phyloP scores from a whole-genome alignment of 2,888 invertebrate genomes.

The Meiosimyza platycephala region DNA sequence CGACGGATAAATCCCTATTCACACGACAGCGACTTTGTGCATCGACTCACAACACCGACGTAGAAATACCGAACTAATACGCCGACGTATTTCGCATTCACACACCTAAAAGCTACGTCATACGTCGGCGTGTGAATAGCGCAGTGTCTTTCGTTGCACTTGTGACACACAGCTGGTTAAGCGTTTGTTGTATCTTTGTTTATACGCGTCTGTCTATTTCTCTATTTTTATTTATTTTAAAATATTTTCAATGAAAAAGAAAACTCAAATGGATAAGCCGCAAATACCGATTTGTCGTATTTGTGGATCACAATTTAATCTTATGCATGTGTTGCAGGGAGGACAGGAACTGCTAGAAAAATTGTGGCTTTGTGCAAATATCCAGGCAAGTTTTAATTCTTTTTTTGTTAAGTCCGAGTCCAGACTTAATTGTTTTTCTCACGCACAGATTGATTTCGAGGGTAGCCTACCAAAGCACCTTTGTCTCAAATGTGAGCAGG shows the following conservation, averaged over 20 bases:
- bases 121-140: too few species aligned
- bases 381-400: slow-evolving; percentile 41
- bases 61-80: too few species aligned
- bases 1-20: too few species aligned
- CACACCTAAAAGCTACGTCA: too few species aligned
- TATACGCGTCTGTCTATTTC: neutral
- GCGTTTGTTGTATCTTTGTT: neutral
- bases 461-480: slow-evolving; percentile 49
- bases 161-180: too few species aligned
- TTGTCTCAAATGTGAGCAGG: slow-evolving; percentile 46
- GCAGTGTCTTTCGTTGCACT: too few species aligned
- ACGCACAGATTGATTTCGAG: slow-evolving; percentile 42
- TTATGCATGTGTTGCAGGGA: slow-evolving; percentile 46
- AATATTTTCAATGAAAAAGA: slow-evolving; percentile 11
- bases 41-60: too few species aligned
- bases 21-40: too few species aligned
- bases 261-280: slow-evolving; percentile 12
- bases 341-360: slow-evolving; percentile 47
- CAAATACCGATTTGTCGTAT: slow-evolving; percentile 47
- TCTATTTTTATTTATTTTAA: neutral
- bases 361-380: slow-evolving; percentile 48
- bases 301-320: slow-evolving; percentile 45
- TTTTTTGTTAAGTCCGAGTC: neutral
- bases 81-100: too few species aligned
- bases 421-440: neutral